Conservation (phyloP, 2,888 invertebrate genomes). For the Mythimna loreyi region DNA sequence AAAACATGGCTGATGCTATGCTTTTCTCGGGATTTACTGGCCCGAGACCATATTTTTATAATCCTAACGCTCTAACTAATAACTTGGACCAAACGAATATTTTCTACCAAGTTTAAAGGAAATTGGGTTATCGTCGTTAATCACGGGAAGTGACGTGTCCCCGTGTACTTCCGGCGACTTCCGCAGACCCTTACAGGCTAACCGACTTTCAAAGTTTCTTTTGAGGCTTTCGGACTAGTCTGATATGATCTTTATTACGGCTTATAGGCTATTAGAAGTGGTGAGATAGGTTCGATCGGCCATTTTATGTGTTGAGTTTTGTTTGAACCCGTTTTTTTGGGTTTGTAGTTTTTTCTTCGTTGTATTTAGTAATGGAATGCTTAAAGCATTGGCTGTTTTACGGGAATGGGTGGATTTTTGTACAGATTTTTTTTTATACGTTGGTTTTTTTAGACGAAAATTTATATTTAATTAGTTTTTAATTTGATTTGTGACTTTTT, state of each 20-base stretch:
- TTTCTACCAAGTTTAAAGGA: conserved; percentile 81
- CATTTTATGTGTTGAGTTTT: neutral
- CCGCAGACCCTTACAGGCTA: conserved; percentile 66
- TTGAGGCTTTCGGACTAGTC: conserved; percentile 49
- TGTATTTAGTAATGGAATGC: neutral
- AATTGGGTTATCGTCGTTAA: conserved; percentile 84
- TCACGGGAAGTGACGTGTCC: conserved; percentile 81
- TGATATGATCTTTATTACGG: conserved; percentile 67
- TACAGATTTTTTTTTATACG: too few species aligned
- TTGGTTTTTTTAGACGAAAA: too few species aligned
- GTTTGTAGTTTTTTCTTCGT: neutral
- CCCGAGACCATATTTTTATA: too few species aligned
- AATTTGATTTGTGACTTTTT: too few species aligned
- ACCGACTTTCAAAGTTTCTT: conserved; percentile 62
- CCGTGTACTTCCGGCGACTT: conserved; percentile 75
- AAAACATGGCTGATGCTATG: too few species aligned
- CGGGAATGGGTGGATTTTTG: neutral
- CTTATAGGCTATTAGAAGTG: conserved; percentile 45
- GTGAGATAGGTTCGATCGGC: conserved; percentile 9
- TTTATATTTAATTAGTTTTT: too few species aligned
- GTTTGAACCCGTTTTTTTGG: neutral
- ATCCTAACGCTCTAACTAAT: neutral
- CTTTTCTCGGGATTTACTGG: too few species aligned
- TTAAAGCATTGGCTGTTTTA: neutral
- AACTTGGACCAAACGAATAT: conserved; percentile 70